Base-by-base conservation (phyloP, 2,797 vertebrate species). In the Xenopus petersii region DNA sequence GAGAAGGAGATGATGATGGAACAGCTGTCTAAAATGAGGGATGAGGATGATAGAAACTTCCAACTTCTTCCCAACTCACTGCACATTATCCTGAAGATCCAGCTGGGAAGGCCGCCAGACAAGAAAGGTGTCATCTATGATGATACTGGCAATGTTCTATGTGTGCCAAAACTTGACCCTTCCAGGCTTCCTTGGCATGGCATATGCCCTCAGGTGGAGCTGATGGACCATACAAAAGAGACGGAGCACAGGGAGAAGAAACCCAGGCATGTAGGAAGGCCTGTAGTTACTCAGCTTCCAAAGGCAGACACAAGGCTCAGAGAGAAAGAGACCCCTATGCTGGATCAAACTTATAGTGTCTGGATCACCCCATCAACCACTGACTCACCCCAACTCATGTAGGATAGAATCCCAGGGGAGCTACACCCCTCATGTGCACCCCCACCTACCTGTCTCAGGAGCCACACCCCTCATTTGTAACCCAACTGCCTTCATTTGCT, bases 171-270 rank as follows among this genome's bases (percentile, higher is more conserved):
- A 64, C 72, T 87, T 69, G 80, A 87, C 12, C 79, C 66, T 0
- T n/a, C 67, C 5, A 24, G 8, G 12, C 17, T 84, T 0, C 90
- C 88, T 1, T 5, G 11, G 65, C 84, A 68, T n/a, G 79, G 81
- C 64, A 64, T 93, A 71, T 4, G 54, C 12, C 91, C 91, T 0
- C 46, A 75, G 12, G 84, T 84, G 8, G 83, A 89, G 79, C 85
- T 94, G 56, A 6, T 92, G 68, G 83, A 88, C 4, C 21, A 76
- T 0, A 65, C 17, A 0, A 0, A 0, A 0, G 36, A 73, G 33
- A 24, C 47, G 5, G 59, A 75, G 24, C 10, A 11, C n/a, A 49
- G 17, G 46, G 58, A 5, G 16, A 68, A 26, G 5, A 21, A 48
- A 47, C 2, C 16, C 4, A 3, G 15, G 10, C 13, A 12, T 16